Conservation (phyloP, 2,113 vertebrate genomes). For the Trogon surrucura region DNA sequence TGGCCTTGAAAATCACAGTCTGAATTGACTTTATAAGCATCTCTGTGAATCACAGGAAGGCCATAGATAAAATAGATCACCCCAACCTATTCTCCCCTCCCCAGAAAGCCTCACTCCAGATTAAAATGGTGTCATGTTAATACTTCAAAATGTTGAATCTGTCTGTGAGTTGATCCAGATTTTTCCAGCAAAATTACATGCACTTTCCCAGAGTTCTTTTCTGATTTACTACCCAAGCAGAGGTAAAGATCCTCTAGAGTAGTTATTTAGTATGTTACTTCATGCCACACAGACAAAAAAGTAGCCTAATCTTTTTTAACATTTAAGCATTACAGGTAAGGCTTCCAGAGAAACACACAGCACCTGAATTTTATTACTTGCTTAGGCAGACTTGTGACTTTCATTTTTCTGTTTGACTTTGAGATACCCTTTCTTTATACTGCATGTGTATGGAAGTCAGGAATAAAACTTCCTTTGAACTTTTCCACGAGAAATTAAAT, state of each 20-base stretch:
- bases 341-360: neutral
- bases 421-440: neutral
- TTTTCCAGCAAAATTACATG: neutral
- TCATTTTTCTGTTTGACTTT: neutral
- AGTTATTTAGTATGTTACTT: neutral
- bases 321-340: neutral
- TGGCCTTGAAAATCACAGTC: neutral
- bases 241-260: neutral
- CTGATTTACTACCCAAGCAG: neutral
- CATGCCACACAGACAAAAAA: neutral
- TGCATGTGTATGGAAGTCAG: neutral
- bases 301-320: neutral
- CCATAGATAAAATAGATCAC: neutral
- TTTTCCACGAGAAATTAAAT: neutral
- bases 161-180: neutral
- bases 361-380: neutral
- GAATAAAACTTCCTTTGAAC: neutral
- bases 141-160: neutral
- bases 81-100: accelerated
- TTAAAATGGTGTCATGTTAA: neutral
- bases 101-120: neutral
- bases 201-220: neutral
- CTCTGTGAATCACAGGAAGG: neutral
- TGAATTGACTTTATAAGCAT: neutral
- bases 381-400: neutral